Base-by-base conservation (phyloP, 2,113 vertebrate species). In the Nothocercus nigrocapillus region DNA sequence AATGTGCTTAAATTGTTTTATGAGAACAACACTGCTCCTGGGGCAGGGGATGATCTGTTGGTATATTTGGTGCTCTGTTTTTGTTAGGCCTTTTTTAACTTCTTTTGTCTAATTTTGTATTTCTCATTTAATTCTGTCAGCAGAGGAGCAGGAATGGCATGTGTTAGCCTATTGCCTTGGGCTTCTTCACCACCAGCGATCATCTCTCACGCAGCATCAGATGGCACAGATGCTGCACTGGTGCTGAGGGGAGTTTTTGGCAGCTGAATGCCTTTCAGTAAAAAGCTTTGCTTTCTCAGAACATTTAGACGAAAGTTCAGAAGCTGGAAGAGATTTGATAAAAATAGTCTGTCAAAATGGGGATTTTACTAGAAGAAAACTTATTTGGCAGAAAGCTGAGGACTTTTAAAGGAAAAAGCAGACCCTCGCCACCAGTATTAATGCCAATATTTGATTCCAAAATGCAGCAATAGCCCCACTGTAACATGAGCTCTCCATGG, bases 151-250 rank as follows among this genome's bases (percentile, higher is more conserved):
- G 51, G 30, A 70, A 72, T 30, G 19, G 4, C 0, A 0, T 4
- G 5, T 72, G 16, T 56, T n/a, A 91, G 13, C 49, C 42, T 75
- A 2, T 47, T 63, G 68, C 51, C 22, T 86, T n/a, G 9, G 13
- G 47, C 30, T 91, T 40, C 68, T 74, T 68, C 49, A 42, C 38
- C 1, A 4, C 40, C 36, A 36, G 45, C 0, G 1, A 25, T 51
- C 51, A 34, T 63, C 32, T 42, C 74, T 9, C n/a, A 5, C 32
- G 24, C 64, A 9, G 20, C 38, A 15, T 36, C 82, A 24, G 61
- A 13, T 4, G 62, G n/a, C 11, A 61, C 53, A 19, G 62, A 14
- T 0, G 5, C 1, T 5, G 53, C 24, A 21, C 21, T 7, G 38
- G 21, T 22, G 67, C 61, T 17, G 61, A 17, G 4, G 21, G 76